Evolutionary conservation across 1,140 invertebrate species (phyloP), one percentile per base, ranked within the genome.

Genomic region (Ganaspis sp.): DNA sequence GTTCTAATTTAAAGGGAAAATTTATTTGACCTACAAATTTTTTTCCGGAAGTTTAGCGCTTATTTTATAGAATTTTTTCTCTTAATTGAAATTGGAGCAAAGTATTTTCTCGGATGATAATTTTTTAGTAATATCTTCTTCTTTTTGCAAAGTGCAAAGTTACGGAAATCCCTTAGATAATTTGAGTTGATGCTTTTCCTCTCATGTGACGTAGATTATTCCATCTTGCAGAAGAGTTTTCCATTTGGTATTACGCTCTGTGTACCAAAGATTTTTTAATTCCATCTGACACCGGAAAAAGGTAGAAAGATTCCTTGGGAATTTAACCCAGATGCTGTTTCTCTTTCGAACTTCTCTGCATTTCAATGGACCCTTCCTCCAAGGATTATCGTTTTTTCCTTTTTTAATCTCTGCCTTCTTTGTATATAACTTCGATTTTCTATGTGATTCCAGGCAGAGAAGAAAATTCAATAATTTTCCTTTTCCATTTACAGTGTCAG

Each of bases 301-400:
- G 19, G 34, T 21, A 42, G 77, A 76, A 76, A 81, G 53, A n/a
- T 76, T 83, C 69, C 49, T 58, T 69, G 58, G 72, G 76, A 83
- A 83, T 83, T 81, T 83, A 81, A 82, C 72, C 69, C 45, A 74
- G 75, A 79, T 81, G 80, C 54, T 83, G 72, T 81, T 81, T 81
- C 79, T 79, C 64, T 29, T 17, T 11, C 72, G 19, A 64, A 71
- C 29, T 73, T 53, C 40, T 69, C 72, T 53, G 69, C 72, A 72
- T 81, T 80, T 84, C 78, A 80, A 80, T 80, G 76, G 78, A 75
- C 69, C 69, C 42, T 37, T 34, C 21, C 45, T n/a, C n/a, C 6
- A 11, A 29, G 26, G n/a, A 29, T 17, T 73, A n/a, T 17, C 45
- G 45, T 73, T 6, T 49, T 29, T 73, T 34, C 70, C 70, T 17